Percentiles rank a stretch among this genome's conserved stretches.
Conservation (phyloP, 2,797 vertebrate genomes). For the Ctenopoma kingsleyae region DNA sequence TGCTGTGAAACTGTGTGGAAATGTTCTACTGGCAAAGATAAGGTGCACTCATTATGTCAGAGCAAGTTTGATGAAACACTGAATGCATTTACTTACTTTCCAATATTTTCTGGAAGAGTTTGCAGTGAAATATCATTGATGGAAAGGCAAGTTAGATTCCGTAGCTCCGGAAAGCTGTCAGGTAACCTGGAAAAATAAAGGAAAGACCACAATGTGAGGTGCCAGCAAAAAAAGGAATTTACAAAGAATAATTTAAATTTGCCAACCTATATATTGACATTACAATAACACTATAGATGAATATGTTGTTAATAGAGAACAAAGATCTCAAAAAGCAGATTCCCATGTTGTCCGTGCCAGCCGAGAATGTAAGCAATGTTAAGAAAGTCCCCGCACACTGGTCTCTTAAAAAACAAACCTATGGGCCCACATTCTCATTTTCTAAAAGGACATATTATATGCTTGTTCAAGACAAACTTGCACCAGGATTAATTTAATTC, state of each 20-base stretch:
- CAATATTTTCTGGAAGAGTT: conserved; percentile 96
- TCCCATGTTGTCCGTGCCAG: not conserved
- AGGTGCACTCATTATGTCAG: not conserved
- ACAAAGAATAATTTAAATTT: not conserved
- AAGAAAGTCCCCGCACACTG: not conserved
- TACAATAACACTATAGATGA: not conserved
- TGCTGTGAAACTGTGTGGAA: not conserved
- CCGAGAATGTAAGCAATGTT: not conserved
- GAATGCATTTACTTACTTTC: conserved; percentile 90
- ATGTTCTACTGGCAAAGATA: not conserved
- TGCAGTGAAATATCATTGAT: conserved; percentile 99
- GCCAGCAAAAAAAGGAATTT: not conserved
- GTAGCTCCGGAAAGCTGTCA: conserved; percentile 94
- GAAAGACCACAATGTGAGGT: conserved; percentile 18
- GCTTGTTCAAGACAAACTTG: conserved; percentile 7
- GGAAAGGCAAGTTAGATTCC: conserved; percentile 96
- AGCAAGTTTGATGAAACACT: not conserved
- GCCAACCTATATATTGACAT: too few relatives aligned
- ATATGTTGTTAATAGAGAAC: not conserved
- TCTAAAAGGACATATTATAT: not conserved
- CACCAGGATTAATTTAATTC: too few relatives aligned
- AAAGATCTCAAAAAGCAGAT: not conserved
- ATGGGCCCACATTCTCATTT: not conserved
- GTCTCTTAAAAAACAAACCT: not conserved
- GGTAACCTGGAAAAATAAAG: conserved; percentile 89